These are phyloP conservation scores for Catharus fuscescens DNA, from an alignment of 2,113 vertebrate species.

Conservation along the genomic window DNA sequence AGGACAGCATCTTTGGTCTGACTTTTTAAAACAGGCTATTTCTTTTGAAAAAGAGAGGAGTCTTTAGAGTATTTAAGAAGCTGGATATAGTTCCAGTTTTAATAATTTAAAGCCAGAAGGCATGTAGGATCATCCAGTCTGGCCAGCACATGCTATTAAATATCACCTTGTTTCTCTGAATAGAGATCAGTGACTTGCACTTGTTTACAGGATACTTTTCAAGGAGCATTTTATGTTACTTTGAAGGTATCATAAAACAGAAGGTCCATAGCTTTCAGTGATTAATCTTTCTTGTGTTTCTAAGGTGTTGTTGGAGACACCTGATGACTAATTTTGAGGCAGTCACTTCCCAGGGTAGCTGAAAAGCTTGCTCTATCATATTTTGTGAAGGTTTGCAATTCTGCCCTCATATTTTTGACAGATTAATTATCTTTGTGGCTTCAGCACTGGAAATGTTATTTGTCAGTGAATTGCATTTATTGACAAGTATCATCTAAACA, in stretches of 20 bases:
- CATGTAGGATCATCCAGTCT: not conserved
- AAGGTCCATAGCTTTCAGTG: not conserved
- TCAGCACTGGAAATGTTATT: not conserved
- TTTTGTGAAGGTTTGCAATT: not conserved
- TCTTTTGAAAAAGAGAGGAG: not conserved
- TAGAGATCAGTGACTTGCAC: not conserved
- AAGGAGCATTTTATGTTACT: not conserved
- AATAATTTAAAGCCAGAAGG: not conserved
- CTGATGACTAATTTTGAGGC: not conserved
- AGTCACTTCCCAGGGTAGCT: not conserved
- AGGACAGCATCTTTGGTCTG: not conserved
- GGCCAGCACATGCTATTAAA: not conserved
- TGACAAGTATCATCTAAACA: not conserved
- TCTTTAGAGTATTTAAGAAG: not conserved
- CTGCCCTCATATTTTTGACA: not conserved
- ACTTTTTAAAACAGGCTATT: not conserved
- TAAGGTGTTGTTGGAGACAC: not conserved
- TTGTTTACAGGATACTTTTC: not conserved
- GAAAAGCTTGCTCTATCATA: not conserved
- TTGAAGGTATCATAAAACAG: not conserved
- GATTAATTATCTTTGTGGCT: not conserved
- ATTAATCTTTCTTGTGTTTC: not conserved
- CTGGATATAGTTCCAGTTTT: not conserved
- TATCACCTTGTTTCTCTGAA: not conserved
- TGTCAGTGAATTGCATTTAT: not conserved